Percentiles rank a stretch among this genome's conserved stretches.
Conservation (phyloP, 2,113 vertebrate genomes). For the Xyliphius kryptos region DNA sequence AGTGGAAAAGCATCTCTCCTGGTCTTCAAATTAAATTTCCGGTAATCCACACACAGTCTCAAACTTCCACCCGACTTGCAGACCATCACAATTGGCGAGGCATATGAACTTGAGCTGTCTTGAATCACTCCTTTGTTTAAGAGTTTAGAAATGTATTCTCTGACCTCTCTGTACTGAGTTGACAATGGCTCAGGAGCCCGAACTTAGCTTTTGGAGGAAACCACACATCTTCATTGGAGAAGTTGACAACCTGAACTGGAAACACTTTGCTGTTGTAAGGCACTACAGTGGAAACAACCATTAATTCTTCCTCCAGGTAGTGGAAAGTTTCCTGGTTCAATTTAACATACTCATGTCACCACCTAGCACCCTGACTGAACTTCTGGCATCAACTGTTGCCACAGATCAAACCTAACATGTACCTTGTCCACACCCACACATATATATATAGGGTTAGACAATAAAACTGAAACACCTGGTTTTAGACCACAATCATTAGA, state of each 20-base stretch:
- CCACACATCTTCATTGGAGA: background rate
- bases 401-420: no score
- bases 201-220: background rate
- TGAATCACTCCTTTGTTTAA: background rate
- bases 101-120: background rate
- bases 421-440: no score
- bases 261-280: no score
- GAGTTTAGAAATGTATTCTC: background rate
- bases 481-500: no score
- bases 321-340: no score
- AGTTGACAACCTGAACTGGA: background rate
- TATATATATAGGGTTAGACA: no score
- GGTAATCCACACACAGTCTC: background rate
- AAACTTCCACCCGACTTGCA: constrained; percentile 5
- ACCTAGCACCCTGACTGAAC: no score
- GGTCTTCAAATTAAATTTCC: background rate
- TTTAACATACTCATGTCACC: no score
- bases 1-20: background rate
- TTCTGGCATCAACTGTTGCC: no score
- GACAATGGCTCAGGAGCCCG: background rate
- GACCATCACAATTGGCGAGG: constrained; percentile 1
- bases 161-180: background rate
- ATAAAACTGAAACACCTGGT: no score
- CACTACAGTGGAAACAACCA: no score
- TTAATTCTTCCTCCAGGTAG: no score